Percentiles rank a stretch among this genome's conserved stretches.
Conservation (phyloP, 2,888 invertebrate genomes). For the Microdon myrmicae region DNA sequence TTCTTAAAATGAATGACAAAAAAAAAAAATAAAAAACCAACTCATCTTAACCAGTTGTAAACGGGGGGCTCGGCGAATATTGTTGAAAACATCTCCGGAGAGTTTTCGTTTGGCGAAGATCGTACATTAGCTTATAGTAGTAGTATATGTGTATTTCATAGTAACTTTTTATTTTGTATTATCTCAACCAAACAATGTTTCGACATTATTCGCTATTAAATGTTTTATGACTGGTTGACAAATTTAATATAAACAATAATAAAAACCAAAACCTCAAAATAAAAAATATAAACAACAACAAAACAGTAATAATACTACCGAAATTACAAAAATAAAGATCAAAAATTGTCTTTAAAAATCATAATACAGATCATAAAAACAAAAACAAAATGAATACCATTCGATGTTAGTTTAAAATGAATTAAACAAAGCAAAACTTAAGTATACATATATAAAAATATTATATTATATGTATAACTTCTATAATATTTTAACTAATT, state of each 20-base stretch:
- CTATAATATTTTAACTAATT: too few relatives aligned
- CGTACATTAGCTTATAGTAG: not conserved
- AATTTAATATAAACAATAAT: constrained; percentile 11
- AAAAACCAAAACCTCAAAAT: constrained; percentile 23
- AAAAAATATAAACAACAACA: constrained; percentile 23
- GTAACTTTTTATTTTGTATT: not conserved
- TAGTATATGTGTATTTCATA: not conserved
- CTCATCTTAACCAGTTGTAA: constrained; percentile 47
- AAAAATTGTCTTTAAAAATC: constrained; percentile 34
- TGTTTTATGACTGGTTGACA: constrained; percentile 43
- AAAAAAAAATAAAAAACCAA: constrained; percentile 9
- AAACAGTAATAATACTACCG: constrained; percentile 43
- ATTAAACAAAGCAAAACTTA: constrained; percentile 21
- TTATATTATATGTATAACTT: too few relatives aligned
- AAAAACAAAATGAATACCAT: too few relatives aligned
- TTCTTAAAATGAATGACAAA: not conserved
- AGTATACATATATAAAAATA: constrained; percentile 39
- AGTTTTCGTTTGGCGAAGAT: constrained; percentile 2
- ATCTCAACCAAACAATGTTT: constrained; percentile 28
- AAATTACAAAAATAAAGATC: constrained; percentile 34
- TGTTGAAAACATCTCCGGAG: constrained; percentile 36
- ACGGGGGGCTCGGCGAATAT: constrained; percentile 54
- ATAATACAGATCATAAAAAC: constrained; percentile 44
- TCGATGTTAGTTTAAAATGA: constrained; percentile 8
- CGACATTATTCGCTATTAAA: constrained; percentile 49